Conservation (phyloP, 2,113 vertebrate genomes). For the Scortum barcoo region DNA sequence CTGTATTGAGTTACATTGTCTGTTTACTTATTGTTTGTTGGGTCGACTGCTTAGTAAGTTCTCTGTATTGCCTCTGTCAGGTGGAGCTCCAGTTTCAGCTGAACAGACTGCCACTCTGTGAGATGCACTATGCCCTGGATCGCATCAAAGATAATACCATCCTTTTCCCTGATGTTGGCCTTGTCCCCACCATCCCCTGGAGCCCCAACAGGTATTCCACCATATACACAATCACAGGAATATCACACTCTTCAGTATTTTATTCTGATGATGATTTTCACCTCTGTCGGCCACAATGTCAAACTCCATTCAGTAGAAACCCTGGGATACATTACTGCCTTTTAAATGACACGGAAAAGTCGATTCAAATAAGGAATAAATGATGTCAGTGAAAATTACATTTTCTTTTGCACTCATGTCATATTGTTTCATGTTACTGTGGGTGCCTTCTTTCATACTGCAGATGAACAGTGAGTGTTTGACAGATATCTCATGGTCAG, state of each 20-base stretch:
- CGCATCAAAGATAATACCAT: conserved; percentile 95
- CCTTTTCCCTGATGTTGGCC: conserved; percentile 94
- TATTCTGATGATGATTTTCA: not conserved
- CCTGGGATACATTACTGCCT: not conserved
- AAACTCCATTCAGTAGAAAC: not conserved
- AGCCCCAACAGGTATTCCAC: conserved; percentile 94
- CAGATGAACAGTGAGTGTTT: not conserved
- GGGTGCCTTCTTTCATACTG: not conserved
- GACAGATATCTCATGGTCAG: not conserved
- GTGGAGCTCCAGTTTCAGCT: conserved; percentile 99
- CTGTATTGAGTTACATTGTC: not conserved
- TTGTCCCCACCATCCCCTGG: conserved; percentile 97
- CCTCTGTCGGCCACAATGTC: not conserved
- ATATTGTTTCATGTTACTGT: not conserved
- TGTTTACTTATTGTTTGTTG: not conserved
- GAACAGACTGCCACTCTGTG: conserved; percentile 97
- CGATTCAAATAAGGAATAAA: not conserved
- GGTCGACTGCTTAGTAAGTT: not conserved
- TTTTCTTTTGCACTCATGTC: not conserved
- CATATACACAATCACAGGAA: not conserved
- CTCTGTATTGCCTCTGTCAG: conserved; percentile 75
- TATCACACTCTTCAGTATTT: not conserved
- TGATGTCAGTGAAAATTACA: not conserved
- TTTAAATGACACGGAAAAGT: no score
- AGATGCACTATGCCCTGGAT: conserved; percentile 99